Evolutionary conservation across 2,797 vertebrate genomes (phyloP), one percentile per base, ranked within the genome.

Genomic region (Danio kyathit): DNA sequence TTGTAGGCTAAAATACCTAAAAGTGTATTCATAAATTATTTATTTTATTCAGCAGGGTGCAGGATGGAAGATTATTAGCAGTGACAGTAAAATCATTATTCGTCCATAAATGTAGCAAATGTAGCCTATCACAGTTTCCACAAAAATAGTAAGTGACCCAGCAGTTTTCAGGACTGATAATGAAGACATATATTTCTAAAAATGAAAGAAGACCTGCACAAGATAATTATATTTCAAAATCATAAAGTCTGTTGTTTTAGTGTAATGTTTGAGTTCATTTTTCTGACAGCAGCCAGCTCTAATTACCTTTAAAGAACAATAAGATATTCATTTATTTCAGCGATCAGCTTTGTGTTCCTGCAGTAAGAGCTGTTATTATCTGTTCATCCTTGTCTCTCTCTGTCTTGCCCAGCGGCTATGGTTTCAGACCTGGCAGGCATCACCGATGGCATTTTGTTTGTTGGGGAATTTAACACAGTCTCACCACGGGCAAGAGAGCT

Each of bases 391-490:
- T 16, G 61, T 40, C 41, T 12, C 48, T n/a, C 12, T 57, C 56
- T 21, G 12, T 61, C 19, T 49, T 70, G 46, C 46, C 76, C 40
- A 21, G 48, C 49, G 71, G 70, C 76, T 74, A 40, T 49, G 13
- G 17, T 59, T 51, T 41, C 41, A 60, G 71, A 46, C 70, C 56
- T 83, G 67, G 77, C 67, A 74, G 75, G 61, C 61, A 57, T 79
- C 75, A 73, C 52, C 44, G 51, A 74, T 82, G 82, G 65, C 79
- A 86, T 86, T 83, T 83, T 49, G 16, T 86, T 76, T 81, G 79
- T 60, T 54, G 56, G 61, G 60, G 17, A 76, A 71, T 81, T 71
- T 72, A 80, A 73, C 75, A 74, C 46, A 70, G 64, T 64, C 69
- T 74, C 74, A 80, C 77, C 59, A 77, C 43, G 54, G 54, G 19